Base-by-base conservation (phyloP, 2,888 invertebrate genomes). In the Anticlea derivata region DNA sequence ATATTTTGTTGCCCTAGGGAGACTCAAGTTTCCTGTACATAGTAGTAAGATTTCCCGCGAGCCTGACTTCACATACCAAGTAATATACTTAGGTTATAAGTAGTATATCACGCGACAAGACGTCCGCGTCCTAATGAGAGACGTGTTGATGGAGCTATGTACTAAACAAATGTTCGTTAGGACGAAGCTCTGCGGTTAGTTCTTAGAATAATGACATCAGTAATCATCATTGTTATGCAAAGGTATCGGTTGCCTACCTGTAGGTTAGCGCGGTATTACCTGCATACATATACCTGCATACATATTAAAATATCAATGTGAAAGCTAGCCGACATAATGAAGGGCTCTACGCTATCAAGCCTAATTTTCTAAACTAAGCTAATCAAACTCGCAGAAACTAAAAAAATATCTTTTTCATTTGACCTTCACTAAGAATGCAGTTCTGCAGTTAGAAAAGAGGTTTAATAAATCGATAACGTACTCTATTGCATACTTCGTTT, bases 21-120 rank as follows among this genome's bases (percentile, higher is more conserved):
- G 70, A 71, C 66, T 65, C 50, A 58, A 34, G 51, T 68, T 68
- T 66, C 58, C 60, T 57, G 63, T 40, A 51, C 30, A 29, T 29
- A 17, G 22, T 34, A 55, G 40, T 40, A 5, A 35, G 47, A 37
- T 59, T 61, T 64, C 58, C 55, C 48, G 53, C 34, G 51, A 43
- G 26, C 39, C 50, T 63, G 41, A 52, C 38, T 49, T 58, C 27
- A 39, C 17, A 58, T 31, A 26, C 11, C 0, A 20, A 17, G 11
- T 29, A 35, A 24, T 30, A 6, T n/a, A 23, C 12, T 26, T 31
- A 35, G 5, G 13, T 35, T 3, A 7, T n/a, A 20, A 7, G 7
- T 8, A 6, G 3, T 6, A 12, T 22, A 47, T 50, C 43, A 29
- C 38, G 37, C 53, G 50, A 43, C 58, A 48, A 22, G 41, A 27